Conservation (phyloP, 64 coral and sea anemone genomes). For the Actinia equina region DNA sequence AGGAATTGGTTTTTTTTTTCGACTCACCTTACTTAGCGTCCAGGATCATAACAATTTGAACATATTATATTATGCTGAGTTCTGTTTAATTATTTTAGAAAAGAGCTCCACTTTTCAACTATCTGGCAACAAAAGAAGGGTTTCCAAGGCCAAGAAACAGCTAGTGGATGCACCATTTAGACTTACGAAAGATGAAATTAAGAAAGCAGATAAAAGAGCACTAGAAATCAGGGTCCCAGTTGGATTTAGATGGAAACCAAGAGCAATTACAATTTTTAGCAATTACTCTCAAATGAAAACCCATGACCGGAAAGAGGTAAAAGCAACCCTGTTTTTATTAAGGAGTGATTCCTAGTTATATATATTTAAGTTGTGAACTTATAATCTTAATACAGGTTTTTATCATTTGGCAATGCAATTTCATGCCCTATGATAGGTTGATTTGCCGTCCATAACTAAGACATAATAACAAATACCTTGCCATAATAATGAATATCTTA, state of each 20-base stretch:
- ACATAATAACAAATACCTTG: too few relatives aligned
- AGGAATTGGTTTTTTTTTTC: too few relatives aligned
- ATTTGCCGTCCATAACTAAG: too few relatives aligned
- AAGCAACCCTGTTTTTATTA: background rate
- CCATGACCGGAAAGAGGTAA: conserved; percentile 56
- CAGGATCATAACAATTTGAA: too few relatives aligned
- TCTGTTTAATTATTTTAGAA: background rate
- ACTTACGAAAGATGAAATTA: conserved; percentile 26
- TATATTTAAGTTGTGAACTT: too few relatives aligned
- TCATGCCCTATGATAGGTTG: too few relatives aligned
- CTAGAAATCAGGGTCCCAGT: conserved; percentile 28
- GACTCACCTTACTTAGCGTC: too few relatives aligned
- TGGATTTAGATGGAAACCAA: conserved; percentile 52
- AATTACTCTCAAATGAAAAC: conserved; percentile 41
- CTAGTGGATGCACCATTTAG: conserved; percentile 39
- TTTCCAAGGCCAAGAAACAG: background rate
- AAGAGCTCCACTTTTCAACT: background rate
- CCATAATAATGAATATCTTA: too few relatives aligned
- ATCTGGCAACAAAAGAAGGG: conserved; percentile 22
- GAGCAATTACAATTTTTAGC: conserved; percentile 1
- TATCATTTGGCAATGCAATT: too few relatives aligned
- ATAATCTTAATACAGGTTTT: too few relatives aligned
- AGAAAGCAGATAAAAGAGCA: conserved; percentile 22
- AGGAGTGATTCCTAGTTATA: background rate
- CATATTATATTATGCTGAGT: too few relatives aligned